Evolutionary conservation across 2,888 invertebrate genomes (phyloP), one percentile per base, ranked within the genome.

Genomic region (Tortrix viridana): DNA sequence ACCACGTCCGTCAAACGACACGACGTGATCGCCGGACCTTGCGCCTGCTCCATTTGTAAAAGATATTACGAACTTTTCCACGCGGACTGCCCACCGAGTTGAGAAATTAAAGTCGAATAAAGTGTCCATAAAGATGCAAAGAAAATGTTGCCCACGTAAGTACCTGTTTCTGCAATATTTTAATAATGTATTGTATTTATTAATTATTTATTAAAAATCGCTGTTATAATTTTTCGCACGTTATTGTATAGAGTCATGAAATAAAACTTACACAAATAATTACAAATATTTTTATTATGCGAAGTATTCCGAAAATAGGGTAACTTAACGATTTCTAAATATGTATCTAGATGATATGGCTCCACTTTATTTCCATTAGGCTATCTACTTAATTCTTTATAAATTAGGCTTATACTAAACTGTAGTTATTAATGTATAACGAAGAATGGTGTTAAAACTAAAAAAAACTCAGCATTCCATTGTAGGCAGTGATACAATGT

Each of bases 281-380:
- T 76, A 77, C 69, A 71, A 71, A 68, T 73, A 73, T 75, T 73
- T 77, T 75, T 74, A 70, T 74, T 76, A 74, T 76, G 73, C 74
- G 41, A 44, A 65, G 32, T 46, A 55, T 68, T 67, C 64, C 72
- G 70, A 78, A 76, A 73, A 72, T 75, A 79, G 74, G 91, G 89
- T 90, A 90, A 91, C 90, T 88, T 90, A 89, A 77, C 59, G 80
- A 79, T 84, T 79, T 81, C 67, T 74, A 75, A 85, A 84, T 73
- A 68, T 69, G 72, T 74, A 79, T 74, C 75, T 84, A 84, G 83
- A 80, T 86, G 86, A 86, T 91, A 91, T 91, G 90, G 90, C 90
- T 88, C 86, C 84, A 82, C 84, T 83, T 75, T 65, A 18, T 66
- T 65, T 67, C 53, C 58, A 56, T 62, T 58, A 65, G 52, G 55